Conservation (phyloP, 2,113 vertebrate species). For the Gopherus evgoodei region DNA sequence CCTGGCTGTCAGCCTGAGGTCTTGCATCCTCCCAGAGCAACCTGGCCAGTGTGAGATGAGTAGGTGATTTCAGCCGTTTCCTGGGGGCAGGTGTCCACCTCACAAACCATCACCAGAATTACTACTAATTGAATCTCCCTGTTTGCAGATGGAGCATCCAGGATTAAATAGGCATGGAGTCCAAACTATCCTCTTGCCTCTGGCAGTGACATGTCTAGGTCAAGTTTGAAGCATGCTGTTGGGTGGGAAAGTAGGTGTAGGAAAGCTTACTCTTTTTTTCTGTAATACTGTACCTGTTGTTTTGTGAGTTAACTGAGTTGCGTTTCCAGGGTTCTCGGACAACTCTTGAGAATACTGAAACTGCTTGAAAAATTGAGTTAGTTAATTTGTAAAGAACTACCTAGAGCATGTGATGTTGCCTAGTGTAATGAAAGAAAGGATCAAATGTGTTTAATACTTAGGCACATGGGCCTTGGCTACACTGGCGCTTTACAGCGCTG, state of each 20-base stretch:
- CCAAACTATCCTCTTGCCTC: constrained; percentile 12
- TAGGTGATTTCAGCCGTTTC: constrained; percentile 33
- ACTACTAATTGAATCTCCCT: constrained; percentile 55
- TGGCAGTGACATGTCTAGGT: constrained; percentile 34
- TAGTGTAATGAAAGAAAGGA: neutral
- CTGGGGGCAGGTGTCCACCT: neutral
- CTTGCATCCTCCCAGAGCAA: neutral
- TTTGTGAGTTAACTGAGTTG: neutral
- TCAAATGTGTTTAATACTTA: neutral
- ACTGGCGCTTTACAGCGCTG: too few relatives aligned
- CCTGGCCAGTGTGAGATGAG: neutral
- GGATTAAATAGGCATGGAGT: constrained; percentile 36
- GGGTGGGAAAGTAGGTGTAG: neutral
- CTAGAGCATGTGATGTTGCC: neutral
- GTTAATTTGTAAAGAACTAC: neutral
- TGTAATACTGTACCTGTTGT: neutral
- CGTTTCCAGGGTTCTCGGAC: neutral
- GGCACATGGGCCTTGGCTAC: neutral
- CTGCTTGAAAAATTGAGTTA: neutral
- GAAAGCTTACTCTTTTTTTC: neutral
- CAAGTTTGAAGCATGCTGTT: neutral
- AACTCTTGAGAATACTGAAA: neutral
- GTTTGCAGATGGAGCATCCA: constrained; percentile 16
- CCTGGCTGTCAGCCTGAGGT: neutral
- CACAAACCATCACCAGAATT: constrained; percentile 63